phyloP scores from a whole-genome alignment of 2,797 vertebrate species.

The Spatula clypeata region DNA sequence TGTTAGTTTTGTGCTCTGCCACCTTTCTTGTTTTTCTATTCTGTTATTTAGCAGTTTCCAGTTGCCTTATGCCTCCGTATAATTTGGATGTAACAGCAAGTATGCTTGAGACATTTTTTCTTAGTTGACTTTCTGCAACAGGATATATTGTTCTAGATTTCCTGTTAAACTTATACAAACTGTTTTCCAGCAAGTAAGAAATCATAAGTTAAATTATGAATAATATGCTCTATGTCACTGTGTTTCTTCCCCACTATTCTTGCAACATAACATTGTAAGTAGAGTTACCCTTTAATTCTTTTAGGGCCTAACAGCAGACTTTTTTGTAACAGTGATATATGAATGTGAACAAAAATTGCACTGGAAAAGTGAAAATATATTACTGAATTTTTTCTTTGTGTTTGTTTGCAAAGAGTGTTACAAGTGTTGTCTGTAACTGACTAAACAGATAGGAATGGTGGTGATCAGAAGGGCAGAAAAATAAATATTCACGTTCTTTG shows the following conservation, averaged over 20 bases:
- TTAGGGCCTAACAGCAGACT: not conserved
- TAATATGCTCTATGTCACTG: not conserved
- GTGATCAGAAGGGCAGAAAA: not conserved
- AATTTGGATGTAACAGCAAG: not conserved
- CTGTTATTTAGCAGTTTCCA: not conserved
- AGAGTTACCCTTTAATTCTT: not conserved
- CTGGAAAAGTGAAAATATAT: not conserved
- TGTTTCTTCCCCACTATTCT: not conserved
- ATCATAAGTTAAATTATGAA: not conserved
- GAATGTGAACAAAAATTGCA: not conserved
- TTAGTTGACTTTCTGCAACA: not conserved
- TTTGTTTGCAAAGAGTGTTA: not conserved
- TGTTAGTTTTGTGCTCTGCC: not conserved
- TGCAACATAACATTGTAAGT: accelerated
- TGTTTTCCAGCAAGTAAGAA: not conserved
- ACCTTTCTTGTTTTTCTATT: not conserved
- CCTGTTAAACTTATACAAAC: not conserved
- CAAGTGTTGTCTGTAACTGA: not conserved
- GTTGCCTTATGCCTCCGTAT: accelerated
- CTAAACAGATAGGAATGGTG: not conserved
- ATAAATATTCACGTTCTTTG: not conserved
- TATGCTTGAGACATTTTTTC: not conserved
- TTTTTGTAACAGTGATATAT: not conserved
- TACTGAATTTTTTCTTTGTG: not conserved
- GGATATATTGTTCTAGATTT: not conserved